Conservation (phyloP, 2,797 vertebrate genomes). For the Dallia pectoralis region DNA sequence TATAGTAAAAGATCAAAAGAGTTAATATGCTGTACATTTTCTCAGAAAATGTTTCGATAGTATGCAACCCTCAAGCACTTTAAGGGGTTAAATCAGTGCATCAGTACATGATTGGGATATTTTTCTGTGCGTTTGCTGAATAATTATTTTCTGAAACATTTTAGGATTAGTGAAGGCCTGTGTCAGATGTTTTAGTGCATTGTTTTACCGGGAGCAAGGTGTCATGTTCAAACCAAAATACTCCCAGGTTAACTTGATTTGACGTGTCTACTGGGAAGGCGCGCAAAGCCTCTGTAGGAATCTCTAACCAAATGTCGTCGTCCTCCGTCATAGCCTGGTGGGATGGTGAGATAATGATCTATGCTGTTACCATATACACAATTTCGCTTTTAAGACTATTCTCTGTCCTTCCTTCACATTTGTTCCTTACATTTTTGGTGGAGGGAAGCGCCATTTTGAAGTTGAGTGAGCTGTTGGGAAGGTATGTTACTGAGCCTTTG, state of each 20-base stretch:
- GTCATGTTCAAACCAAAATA: constrained; percentile 3
- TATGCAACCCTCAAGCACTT: neutral
- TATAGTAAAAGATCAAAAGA: neutral
- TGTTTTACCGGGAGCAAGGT: neutral
- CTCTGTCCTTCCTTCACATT: neutral
- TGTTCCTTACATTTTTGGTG: neutral
- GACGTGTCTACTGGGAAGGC: neutral
- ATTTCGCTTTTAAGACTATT: neutral
- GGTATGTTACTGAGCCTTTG: neutral
- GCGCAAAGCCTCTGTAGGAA: neutral
- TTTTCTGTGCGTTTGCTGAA: neutral
- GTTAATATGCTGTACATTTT: neutral
- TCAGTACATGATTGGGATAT: neutral
- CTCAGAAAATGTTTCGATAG: neutral
- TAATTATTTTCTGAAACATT: neutral
- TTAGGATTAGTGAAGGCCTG: neutral
- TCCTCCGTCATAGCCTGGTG: neutral
- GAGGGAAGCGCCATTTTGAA: neutral
- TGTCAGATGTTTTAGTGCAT: neutral
- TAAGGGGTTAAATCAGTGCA: neutral
- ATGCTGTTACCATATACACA: neutral
- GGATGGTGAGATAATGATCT: neutral
- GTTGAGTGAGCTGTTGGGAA: neutral
- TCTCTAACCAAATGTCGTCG: neutral
- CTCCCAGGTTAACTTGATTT: neutral